phyloP scores from a whole-genome alignment of 2,113 vertebrate genomes.

The Chlamydotis undulata region DNA sequence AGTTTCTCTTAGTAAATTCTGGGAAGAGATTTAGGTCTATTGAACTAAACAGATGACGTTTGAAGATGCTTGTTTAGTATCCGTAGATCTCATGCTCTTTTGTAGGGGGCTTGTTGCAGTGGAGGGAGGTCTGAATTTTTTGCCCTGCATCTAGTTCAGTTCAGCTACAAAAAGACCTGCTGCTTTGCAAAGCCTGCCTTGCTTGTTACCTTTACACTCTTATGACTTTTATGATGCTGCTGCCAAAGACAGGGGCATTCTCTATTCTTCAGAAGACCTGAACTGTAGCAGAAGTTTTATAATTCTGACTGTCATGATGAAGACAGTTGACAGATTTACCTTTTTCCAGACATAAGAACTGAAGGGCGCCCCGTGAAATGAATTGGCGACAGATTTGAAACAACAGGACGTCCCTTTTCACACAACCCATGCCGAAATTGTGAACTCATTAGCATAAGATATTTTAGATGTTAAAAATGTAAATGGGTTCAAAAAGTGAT shows the following conservation, averaged over 20 bases:
- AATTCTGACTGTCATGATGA: background rate
- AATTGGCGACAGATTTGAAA: slow-evolving; percentile 38
- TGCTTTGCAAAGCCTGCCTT: background rate
- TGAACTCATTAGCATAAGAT: slow-evolving; percentile 39
- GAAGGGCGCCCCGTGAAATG: background rate
- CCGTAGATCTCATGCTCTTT: background rate
- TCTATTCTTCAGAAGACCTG: background rate
- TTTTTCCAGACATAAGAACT: background rate
- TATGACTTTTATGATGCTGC: background rate
- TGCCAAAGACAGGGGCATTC: background rate
- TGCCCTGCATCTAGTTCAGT: background rate
- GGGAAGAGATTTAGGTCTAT: background rate
- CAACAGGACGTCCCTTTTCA: slow-evolving; percentile 51
- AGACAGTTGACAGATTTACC: background rate
- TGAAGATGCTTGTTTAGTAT: background rate
- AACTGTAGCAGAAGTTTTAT: background rate
- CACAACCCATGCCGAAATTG: background rate
- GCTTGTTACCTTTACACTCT: background rate
- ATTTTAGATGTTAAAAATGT: slow-evolving; percentile 60
- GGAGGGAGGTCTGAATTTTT: background rate
- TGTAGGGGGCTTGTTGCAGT: background rate
- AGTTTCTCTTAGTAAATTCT: background rate
- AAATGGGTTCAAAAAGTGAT: slow-evolving; percentile 65
- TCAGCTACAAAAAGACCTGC: background rate
- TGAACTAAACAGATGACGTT: background rate